Evolutionary conservation across 2,797 vertebrate species (phyloP), one percentile per base, ranked within the genome.

Genomic region (Macropodus opercularis): DNA sequence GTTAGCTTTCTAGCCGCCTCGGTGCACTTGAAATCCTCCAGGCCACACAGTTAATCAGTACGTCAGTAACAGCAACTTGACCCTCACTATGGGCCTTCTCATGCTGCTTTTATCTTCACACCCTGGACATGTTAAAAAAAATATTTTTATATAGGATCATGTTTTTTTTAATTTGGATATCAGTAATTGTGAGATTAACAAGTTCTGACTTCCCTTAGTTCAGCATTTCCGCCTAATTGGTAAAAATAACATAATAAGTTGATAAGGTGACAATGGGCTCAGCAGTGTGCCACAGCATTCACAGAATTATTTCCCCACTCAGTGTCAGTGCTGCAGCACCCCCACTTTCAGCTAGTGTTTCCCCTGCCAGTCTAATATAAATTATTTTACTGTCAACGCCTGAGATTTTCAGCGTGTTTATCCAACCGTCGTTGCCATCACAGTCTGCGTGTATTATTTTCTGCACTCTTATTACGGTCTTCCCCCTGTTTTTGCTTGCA

Each of bases 1-100:
- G 71, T 68, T 47, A 56, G 59, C 53, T 15, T 31, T 48, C 58
- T 43, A 34, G 65, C 72, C 63, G 63, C 53, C 31, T 55, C 8
- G 3, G 27, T 26, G 15, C 39, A 27, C 50, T 42, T 17, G 39
- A 58, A 69, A 67, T 52, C 66, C 64, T 80, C 23, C 50, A 34
- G 57, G 60, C 54, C 13, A 6, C 41, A 48, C 17, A 38, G 60
- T 48, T 57, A 60, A 59, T 75, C 59, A 59, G 43, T 34, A 26
- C 49, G 47, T 41, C 58, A 36, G 35, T 50, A 53, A 38, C 40
- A 21, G 17, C 26, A 44, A 26, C 40, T 69, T 69, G 46, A 72
- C 49, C 35, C 29, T 48, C 44, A 13, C 19, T 24, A 18, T 63
- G 46, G 36, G 8, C 39, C 13, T n/a, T 63, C 56, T 38, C 38